A percentile compares a stretch with the other conserved stretches of the same genome.
Conservation (phyloP, 1,140 invertebrate species). For the Drosophila carrolli region DNA sequence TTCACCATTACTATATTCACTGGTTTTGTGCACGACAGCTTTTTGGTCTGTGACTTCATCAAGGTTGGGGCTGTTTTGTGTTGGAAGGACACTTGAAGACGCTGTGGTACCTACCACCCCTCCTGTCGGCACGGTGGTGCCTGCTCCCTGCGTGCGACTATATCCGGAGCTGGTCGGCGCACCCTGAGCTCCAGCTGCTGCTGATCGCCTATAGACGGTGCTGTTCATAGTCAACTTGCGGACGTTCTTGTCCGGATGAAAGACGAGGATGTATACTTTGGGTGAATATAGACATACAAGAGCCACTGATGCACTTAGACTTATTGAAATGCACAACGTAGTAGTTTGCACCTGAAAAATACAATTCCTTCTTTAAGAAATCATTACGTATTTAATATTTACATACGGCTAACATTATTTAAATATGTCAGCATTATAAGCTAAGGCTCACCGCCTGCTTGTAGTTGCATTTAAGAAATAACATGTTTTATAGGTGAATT, state of each 20-base stretch:
- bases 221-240: conserved; percentile 86
- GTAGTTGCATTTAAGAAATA: too few relatives aligned
- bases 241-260: conserved; percentile 92
- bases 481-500: too few relatives aligned
- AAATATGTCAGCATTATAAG: too few relatives aligned
- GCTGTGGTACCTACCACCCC: conserved; percentile 18
- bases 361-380: background rate
- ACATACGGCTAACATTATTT: too few relatives aligned
- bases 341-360: conserved; percentile 88
- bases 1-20: conserved; percentile 22
- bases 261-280: conserved; percentile 91
- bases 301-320: conserved; percentile 91
- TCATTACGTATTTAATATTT: too few relatives aligned
- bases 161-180: conserved; percentile 50
- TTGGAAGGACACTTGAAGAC: conserved; percentile 24
- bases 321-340: conserved; percentile 92
- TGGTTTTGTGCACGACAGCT: conserved; percentile 32
- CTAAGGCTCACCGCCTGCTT: too few relatives aligned
- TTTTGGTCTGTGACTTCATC: conserved; percentile 22
- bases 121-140: background rate
- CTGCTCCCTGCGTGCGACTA: conserved; percentile 46
- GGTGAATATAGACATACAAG: conserved; percentile 92
- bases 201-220: conserved; percentile 84
- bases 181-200: conserved; percentile 36
- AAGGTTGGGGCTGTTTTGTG: conserved; percentile 29